Evolutionary conservation across 2,888 invertebrate species (phyloP).

Genomic region (Diachrysia chrysitis): DNA sequence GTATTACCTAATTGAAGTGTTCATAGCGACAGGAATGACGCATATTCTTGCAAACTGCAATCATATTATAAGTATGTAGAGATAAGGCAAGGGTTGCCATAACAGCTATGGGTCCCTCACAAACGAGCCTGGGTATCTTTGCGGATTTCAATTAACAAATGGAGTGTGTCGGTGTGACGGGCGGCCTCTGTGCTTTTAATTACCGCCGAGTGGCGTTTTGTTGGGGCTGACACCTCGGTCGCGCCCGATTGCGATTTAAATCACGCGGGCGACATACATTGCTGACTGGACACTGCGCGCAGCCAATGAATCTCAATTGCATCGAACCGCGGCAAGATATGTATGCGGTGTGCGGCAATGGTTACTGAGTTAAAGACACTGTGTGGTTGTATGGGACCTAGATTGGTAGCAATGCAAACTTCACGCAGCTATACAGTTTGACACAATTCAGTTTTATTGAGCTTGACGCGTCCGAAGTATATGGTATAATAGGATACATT

Average conservation of each 20-base stretch:
- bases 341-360: constrained; percentile 15
- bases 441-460: constrained; percentile 21
- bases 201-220: constrained; percentile 58
- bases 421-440: constrained; percentile 15
- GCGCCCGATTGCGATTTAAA: constrained; percentile 49
- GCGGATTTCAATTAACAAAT: constrained; percentile 72
- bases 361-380: background rate
- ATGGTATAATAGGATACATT: background rate
- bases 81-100: constrained; percentile 7
- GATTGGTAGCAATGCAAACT: constrained; percentile 22
- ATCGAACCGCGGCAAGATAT: constrained; percentile 17
- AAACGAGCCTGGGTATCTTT: constrained; percentile 52
- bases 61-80: constrained; percentile 7
- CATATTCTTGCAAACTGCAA: background rate
- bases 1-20: background rate
- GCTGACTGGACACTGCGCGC: constrained; percentile 23
- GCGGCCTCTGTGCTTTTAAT: constrained; percentile 60
- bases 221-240: constrained; percentile 50
- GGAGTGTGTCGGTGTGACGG: constrained; percentile 54
- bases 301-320: constrained; percentile 23
- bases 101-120: constrained; percentile 23
- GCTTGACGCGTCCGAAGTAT: constrained; percentile 1
- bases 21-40: background rate
- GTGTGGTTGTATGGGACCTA: constrained; percentile 16
- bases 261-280: constrained; percentile 48